Percentiles rank a stretch among this genome's conserved stretches.
These are phyloP conservation scores for Montipora foliosa DNA, from an alignment of 64 coral and sea anemone genomes.

Conservation along the genomic window DNA sequence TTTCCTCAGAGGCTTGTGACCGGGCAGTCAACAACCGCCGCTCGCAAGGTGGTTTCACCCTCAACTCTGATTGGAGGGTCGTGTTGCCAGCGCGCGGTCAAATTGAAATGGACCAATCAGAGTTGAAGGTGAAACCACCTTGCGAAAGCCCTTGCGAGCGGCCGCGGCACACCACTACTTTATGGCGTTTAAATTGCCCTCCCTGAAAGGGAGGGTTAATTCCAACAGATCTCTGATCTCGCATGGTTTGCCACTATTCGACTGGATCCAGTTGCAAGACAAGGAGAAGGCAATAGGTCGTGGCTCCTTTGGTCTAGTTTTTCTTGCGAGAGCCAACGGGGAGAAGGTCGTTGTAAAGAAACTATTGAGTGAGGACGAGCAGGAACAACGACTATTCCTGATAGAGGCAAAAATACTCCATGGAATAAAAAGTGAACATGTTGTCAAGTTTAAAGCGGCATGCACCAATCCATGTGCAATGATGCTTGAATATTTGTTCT, in stretches of 20 bases:
- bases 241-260: not conserved
- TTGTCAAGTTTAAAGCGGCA: conserved; percentile 18
- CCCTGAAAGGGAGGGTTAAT: not conserved
- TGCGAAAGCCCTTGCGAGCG: too few relatives aligned
- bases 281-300: conserved; percentile 31
- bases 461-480: conserved; percentile 45
- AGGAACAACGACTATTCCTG: not conserved
- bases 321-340: too few relatives aligned
- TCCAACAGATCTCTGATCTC: not conserved
- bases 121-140: too few relatives aligned
- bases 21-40: too few relatives aligned
- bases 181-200: not conserved
- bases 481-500: conserved; percentile 74
- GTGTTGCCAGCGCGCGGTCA: too few relatives aligned
- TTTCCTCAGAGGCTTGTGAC: too few relatives aligned
- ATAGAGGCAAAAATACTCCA: conserved; percentile 15
- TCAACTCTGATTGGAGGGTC: too few relatives aligned
- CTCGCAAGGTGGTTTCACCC: too few relatives aligned
- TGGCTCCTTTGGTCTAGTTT: conserved; percentile 26
- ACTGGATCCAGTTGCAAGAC: conserved; percentile 49
- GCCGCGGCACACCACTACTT: too few relatives aligned
- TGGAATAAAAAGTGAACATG: not conserved
- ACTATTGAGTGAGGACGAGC: not conserved
- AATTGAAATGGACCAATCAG: too few relatives aligned
- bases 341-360: not conserved